Evolutionary conservation across 1,140 invertebrate species (phyloP), one percentile per base, ranked within the genome.

Genomic region (Phocides pigmalion): DNA sequence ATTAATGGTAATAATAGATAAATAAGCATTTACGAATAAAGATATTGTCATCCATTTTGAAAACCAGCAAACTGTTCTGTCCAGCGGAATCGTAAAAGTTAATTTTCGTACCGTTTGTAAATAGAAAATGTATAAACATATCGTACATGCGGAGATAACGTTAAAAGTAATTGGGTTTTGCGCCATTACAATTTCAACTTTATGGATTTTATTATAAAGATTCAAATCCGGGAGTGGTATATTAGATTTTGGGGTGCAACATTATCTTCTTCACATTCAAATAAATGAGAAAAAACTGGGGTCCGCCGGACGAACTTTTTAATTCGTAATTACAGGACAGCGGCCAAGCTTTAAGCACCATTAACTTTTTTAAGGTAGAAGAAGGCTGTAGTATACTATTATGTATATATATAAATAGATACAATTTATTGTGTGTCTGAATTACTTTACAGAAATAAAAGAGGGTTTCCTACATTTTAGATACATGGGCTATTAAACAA

Each of bases 261-360:
- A 85, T 87, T 90, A 90, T 89, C 86, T 87, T 72, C 76, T 87
- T 75, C 77, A 68, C 84, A 78, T 83, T 75, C 84, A 76, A 87
- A 87, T 88, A 88, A 85, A 88, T 88, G 88, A 84, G 81, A 89
- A 90, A 90, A 90, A 90, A 88, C 70, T 66, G 79, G 82, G 77
- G 82, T 81, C 84, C 83, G 66, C 68, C 74, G 80, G 85, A 81
- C 86, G 77, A 88, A 90, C 70, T 90, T 90, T 90, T 90, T 89
- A 90, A 90, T 90, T 89, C 68, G 88, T 90, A 90, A 90, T 90
- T 90, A 89, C 84, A 90, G 88, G 86, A 83, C 83, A 83, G 62
- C 70, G 86, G 79, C 83, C 87, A 76, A 79, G 83, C 86, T 89
- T 84, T 88, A 87, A 79, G 88, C 84, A 77, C 78, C 86, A 90